These are phyloP conservation scores for Crypturellus undulatus DNA, from an alignment of 2,113 vertebrate genomes.

Conservation along the genomic window DNA sequence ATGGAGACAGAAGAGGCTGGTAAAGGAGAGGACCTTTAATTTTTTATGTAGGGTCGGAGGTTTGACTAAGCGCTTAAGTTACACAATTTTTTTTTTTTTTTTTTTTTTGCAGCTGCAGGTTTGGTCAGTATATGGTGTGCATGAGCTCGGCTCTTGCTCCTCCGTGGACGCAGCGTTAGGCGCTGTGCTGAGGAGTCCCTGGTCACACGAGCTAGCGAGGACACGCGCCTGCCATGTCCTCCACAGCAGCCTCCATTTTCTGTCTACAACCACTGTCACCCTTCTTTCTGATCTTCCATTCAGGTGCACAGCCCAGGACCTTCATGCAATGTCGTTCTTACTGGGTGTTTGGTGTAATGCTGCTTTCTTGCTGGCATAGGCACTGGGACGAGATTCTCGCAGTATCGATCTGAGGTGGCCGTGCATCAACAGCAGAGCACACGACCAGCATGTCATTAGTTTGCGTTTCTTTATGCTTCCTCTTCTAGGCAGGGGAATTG, in stretches of 20 bases:
- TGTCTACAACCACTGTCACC: background rate
- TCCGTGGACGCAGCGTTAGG: background rate
- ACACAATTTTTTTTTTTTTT: background rate
- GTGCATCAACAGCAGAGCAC: background rate
- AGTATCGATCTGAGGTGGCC: background rate
- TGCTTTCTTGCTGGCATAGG: background rate
- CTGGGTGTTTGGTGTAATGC: background rate
- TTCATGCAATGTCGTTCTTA: background rate
- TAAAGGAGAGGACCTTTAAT: background rate
- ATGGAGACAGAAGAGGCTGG: background rate
- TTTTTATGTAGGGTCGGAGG: background rate
- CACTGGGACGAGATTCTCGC: background rate
- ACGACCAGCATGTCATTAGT: conserved; percentile 8
- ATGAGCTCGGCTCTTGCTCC: background rate
- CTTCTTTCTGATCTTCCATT: background rate
- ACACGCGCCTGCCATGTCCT: background rate
- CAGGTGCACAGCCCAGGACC: background rate
- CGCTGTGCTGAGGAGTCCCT: background rate
- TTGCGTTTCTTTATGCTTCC: background rate
- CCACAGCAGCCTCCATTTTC: background rate
- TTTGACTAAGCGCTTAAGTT: background rate
- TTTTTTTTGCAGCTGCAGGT: background rate
- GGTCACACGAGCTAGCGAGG: background rate
- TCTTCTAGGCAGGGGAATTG: conserved; percentile 22
- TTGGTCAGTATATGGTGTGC: background rate